phyloP scores from a whole-genome alignment of 2,113 vertebrate species.

The Xiphias gladius region DNA sequence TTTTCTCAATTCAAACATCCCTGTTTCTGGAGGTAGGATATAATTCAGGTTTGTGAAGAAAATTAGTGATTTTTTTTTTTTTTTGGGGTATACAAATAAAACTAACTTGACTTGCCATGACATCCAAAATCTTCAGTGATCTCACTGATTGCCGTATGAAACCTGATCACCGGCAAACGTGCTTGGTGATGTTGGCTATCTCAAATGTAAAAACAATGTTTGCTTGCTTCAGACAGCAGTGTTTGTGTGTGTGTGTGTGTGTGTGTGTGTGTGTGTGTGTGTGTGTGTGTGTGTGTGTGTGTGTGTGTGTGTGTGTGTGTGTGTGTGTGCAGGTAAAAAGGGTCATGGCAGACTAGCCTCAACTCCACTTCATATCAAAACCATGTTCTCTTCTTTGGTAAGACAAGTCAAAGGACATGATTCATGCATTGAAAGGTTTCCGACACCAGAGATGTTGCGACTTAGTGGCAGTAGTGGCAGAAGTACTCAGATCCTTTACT shows the following conservation, averaged over 20 bases:
- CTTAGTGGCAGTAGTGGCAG: background rate
- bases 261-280: no score
- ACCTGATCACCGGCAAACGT: background rate
- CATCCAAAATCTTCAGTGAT: background rate
- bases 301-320: no score
- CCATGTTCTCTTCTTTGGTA: background rate
- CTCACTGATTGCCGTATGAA: background rate
- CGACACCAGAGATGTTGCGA: background rate
- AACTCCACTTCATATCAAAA: background rate
- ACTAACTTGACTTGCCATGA: background rate
- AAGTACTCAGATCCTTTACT: no score
- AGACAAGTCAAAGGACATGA: background rate
- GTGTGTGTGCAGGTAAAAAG: background rate
- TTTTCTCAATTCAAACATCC: background rate
- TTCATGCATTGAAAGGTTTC: background rate
- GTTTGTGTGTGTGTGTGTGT: background rate
- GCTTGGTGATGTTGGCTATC: background rate
- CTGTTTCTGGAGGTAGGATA: background rate
- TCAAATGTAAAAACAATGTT: no score
- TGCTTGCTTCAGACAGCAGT: background rate
- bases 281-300: no score
- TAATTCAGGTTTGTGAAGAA: background rate
- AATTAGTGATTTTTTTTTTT: background rate
- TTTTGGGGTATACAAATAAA: background rate
- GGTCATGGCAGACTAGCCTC: background rate